Evolutionary conservation across 1,140 invertebrate species (phyloP), one percentile per base, ranked within the genome.

Genomic region (Cydia pomonella): DNA sequence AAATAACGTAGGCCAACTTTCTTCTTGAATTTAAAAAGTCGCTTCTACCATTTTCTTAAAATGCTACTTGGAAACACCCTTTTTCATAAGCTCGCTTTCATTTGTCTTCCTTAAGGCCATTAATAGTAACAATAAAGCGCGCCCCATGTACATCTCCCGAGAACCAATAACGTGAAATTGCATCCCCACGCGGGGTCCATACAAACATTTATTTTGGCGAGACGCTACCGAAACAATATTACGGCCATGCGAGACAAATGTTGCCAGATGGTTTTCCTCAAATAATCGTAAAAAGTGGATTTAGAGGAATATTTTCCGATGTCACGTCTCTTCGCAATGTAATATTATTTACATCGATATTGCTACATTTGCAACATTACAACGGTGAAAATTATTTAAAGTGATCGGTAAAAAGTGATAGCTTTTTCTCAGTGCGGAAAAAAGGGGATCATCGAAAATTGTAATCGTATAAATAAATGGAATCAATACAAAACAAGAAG

Each of bases 131-230:
- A 81, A 83, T 82, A 81, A 81, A 85, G 77, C 41, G 77, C 41
- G 33, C 77, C 66, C 79, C 72, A 75, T 78, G 76, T 79, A 81
- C 85, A 83, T 18, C 16, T 73, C 77, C 73, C 75, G 75, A 81
- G 79, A 80, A 81, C 84, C 82, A 86, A 87, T 87, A 87, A 83
- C 77, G 80, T 83, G 76, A 81, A 83, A 87, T 80, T 78, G 79
- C 77, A 79, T 76, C 63, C 53, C 38, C 73, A 83, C 78, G 77
- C 78, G 73, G 78, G 80, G 63, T 79, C 75, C 82, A 78, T 82
- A 81, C 80, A 82, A 82, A 85, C 80, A 88, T 87, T 84, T 83
- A 84, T 86, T 82, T 82, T 81, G 76, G 80, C 79, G 77, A 84
- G 74, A 82, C 79, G 71, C 79, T 74, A 44, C 77, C 76, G 77